Evolutionary conservation across 2,888 invertebrate genomes (phyloP), one percentile per base, ranked within the genome.

Genomic region (Agrilus cyanescens): DNA sequence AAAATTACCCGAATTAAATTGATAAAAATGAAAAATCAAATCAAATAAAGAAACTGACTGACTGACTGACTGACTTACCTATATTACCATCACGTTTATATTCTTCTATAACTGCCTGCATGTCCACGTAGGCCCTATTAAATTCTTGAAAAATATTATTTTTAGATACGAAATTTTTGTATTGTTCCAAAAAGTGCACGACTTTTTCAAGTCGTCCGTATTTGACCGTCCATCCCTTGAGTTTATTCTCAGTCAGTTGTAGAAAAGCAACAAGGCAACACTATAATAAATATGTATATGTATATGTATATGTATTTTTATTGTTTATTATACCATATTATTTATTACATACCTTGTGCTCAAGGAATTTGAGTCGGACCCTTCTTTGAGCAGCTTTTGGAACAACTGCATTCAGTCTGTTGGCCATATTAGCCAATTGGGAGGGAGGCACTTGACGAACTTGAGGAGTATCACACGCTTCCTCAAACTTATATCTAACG

Each of bases 141-240:
- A 91, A 91, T 68, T 91, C 91, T 68, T 90, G 89, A 74, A 91
- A 91, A 57, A 91, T 88, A 68, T 87, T 82, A 67, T 90, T 89
- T 56, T 83, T 80, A n/a, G 88, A 87, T 32, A 91, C 89, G 65
- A 91, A 91, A 70, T 88, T 89, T 57, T 85, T 79, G 60, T 91
- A 91, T 62, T 91, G 89, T 53, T 89, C 87, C 62, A 91, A 66
- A 63, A 89, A 78, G 61, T 82, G 82, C 60, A 81, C 76, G 15
- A 88, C 89, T 65, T 83, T 81, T 48, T 88, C 85, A 55, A 87
- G 77, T 40, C 78, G 74, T 33, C 90, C 90, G 59, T 88, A 93
- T 66, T 91, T 93, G 29, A 85, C 80, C 49, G 85, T 88, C 93
- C 94, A 95, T 38, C 78, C 73, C 60, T 83, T 82, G 53, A 94